Base-by-base conservation (phyloP, 2,888 invertebrate genomes). In the Leucoptera coffeella region DNA sequence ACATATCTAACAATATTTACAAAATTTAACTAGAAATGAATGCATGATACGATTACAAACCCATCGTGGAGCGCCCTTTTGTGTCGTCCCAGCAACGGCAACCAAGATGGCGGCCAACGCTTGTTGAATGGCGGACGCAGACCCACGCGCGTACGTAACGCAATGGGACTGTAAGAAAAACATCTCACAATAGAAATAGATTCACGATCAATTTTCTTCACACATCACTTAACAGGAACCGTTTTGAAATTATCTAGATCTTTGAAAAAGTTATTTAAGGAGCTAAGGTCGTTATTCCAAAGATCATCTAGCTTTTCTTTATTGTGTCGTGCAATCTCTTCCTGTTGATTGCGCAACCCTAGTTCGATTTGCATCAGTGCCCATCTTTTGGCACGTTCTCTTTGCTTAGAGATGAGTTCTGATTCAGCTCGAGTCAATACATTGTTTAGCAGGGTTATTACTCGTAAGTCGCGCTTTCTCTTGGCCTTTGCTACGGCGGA, bases 231-330 rank as follows among this genome's bases (percentile, higher is more conserved):
- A 50, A 36, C 41, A 29, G 27, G 28, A 52, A 53, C 60, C 42
- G 73, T 73, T 42, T 78, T 79, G 36, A 79, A 69, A 49, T 61
- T 65, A 44, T 74, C 76, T 45, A 81, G 54, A 52, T 79, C 72
- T 38, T 65, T 71, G 71, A 82, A 80, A 55, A 81, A 81, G 45
- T 59, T 67, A 58, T 81, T 75, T 48, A 82, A 49, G 41, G 77
- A 77, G 49, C 71, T 72, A 45, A 80, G 62, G 52, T 79, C 80
- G 46, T 75, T 73, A 58, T 67, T 65, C 71, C 71, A 72, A 43
- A 69, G 38, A 43, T 53, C 52, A 55, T 65, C 58, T 31, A 69
- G 57, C 52, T 62, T 69, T 43, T 64, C 58, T 32, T 50, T 55
- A 27, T 61, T 53, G 42, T 52, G 51, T 45, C 46, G 56, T 46